Conservation (phyloP, 2,113 vertebrate species). For the Tenebrosternarchus preto region DNA sequence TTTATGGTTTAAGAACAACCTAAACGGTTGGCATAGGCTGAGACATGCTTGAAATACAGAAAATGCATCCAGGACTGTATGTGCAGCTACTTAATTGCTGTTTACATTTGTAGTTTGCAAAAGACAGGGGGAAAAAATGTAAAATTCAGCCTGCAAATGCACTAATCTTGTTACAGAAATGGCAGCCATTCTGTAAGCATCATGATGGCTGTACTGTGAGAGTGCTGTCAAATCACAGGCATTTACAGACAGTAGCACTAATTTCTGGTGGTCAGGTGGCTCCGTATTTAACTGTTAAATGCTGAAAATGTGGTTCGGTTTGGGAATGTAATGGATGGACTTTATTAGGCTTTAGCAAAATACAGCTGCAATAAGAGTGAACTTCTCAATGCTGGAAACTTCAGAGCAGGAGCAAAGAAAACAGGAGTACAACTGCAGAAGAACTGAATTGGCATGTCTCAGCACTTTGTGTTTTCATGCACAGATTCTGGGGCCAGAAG, state of each 20-base stretch:
- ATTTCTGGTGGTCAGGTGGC: neutral
- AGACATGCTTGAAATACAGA: no score
- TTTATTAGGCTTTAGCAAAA: conserved; percentile 8
- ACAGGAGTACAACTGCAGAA: conserved; percentile 12
- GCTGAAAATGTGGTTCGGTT: neutral
- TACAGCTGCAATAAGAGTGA: neutral
- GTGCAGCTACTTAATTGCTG: no score
- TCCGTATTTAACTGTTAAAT: conserved; percentile 12
- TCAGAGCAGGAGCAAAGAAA: conserved; percentile 7
- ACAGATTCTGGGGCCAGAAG: conserved; percentile 15
- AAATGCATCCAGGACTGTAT: no score
- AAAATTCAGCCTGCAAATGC: neutral
- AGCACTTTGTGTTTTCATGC: conserved; percentile 41
- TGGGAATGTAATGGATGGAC: neutral
- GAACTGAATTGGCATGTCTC: conserved; percentile 14
- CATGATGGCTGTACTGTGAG: no score
- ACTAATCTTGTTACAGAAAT: no score
- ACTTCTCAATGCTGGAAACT: conserved; percentile 20
- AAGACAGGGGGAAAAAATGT: neutral
- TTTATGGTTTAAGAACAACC: no score
- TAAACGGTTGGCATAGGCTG: no score
- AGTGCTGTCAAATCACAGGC: no score
- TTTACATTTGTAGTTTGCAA: neutral
- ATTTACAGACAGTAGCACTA: no score
- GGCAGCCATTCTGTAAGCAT: no score